Evolutionary conservation across 2,113 vertebrate genomes (phyloP), one percentile per base, ranked within the genome.

Genomic region (Leptobrachium ailaonicum): DNA sequence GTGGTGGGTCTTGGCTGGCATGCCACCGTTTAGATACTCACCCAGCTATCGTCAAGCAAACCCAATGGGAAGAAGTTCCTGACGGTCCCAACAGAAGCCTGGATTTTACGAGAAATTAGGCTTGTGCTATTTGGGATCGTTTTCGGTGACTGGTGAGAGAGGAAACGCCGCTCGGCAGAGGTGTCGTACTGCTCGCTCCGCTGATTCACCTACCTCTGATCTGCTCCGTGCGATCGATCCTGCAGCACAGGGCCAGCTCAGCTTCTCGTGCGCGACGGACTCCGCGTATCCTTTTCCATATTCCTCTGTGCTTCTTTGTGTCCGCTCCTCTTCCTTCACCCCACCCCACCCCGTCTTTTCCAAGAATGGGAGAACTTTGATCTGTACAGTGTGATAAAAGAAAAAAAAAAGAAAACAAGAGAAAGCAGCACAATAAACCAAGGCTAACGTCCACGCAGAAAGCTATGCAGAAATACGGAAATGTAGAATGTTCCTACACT

Each of bases 331-430:
- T 69, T 44, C 67, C 42, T 42, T 44, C 42, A 6, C 2, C 67
- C 67, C 67, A 45, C 3, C 56, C 50, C 56, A 4, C 9, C 47
- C 45, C 2, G 9, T 8, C 13, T 73, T 73, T 11, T 8, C 50
- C 50, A 56, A 60, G 56, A 60, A 60, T 12, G 13, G 12, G 14
- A 73, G 47, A 73, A 42, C 67, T 69, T 69, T 69, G 67, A 14
- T 45, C 67, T 14, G 41, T 42, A 44, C 67, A 44, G 41, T 69
- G 41, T 45, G 67, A 69, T 69, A 69, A 69, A 66, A 32, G 20
- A 32, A 32, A 32, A 32, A 32, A 32, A 32, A 32, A 32, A 32
- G 20, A 32, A 32, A 32, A 32, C 20, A 32, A 32, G 20, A 32
- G 20, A 69, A 43, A 1, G 56, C 67, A 69, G 67, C 5, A 42